phyloP scores from a whole-genome alignment of 2,888 invertebrate species.

The Hypercompe scribonia region DNA sequence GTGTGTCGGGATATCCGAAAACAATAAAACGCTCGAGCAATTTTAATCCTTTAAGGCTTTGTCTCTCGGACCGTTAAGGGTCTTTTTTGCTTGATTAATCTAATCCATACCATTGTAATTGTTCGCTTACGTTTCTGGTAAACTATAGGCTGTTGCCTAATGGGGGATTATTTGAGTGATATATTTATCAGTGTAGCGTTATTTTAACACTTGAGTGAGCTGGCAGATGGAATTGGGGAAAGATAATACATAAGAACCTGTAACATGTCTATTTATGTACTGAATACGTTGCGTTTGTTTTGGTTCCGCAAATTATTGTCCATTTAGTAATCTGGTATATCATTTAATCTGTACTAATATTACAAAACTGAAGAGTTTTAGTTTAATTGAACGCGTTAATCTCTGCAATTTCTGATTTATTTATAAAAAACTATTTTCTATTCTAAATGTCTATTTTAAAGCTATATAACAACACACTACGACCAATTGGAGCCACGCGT shows the following conservation, averaged over 20 bases:
- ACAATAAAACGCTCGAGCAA: slow-evolving; percentile 76
- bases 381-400: too few species aligned
- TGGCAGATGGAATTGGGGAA: slow-evolving; percentile 24
- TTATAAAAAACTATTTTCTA: too few species aligned
- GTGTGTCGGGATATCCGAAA: slow-evolving; percentile 66
- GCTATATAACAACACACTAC: too few species aligned
- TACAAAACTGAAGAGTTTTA: too few species aligned
- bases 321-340: background rate
- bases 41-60: slow-evolving; percentile 73
- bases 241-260: slow-evolving; percentile 22
- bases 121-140: slow-evolving; percentile 55
- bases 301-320: background rate
- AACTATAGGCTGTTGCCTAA: slow-evolving; percentile 31
- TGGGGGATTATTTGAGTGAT: slow-evolving; percentile 40
- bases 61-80: slow-evolving; percentile 68
- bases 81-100: slow-evolving; percentile 77
- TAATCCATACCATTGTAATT: slow-evolving; percentile 71
- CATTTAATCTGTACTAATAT: background rate
- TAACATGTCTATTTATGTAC: slow-evolving; percentile 18
- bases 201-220: slow-evolving; percentile 28
- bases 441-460: too few species aligned
- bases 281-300: slow-evolving; percentile 1
- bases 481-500: too few species aligned
- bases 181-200: slow-evolving; percentile 35
- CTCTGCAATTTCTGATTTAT: too few species aligned